Percentiles rank a stretch among this genome's conserved stretches.
Evolutionary conservation across 2,888 invertebrate genomes (phyloP).

Genomic region (Diplazon laetatorius): DNA sequence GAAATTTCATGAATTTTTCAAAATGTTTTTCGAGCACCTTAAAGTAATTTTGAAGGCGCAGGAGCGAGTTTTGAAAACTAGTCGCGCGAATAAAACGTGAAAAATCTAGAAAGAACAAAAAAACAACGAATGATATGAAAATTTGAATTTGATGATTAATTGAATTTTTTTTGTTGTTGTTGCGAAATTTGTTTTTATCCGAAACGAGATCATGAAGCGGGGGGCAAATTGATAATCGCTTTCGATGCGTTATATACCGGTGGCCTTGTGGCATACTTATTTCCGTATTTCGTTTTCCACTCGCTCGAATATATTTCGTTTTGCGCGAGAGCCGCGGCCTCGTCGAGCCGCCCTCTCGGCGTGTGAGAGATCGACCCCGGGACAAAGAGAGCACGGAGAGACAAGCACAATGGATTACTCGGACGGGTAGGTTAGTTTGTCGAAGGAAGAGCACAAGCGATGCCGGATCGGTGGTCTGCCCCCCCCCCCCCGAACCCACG

Average conservation of each 20-base stretch:
- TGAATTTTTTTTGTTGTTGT: conserved; percentile 1
- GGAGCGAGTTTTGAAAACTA: too few relatives aligned
- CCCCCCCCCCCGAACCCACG: conserved; percentile 76
- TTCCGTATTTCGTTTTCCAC: conserved; percentile 61
- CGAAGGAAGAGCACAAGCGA: conserved; percentile 72
- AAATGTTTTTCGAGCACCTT: too few relatives aligned
- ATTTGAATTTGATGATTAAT: too few relatives aligned
- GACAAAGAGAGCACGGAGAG: conserved; percentile 76
- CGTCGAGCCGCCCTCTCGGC: conserved; percentile 70
- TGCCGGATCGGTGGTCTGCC: conserved; percentile 68
- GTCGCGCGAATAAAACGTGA: background rate
- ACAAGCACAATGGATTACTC: conserved; percentile 80
- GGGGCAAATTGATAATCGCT: conserved; percentile 69
- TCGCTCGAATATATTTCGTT: conserved; percentile 64
- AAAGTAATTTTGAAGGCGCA: too few relatives aligned
- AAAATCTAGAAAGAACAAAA: too few relatives aligned
- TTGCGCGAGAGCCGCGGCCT: conserved; percentile 63
- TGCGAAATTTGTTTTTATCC: background rate
- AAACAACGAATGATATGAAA: background rate
- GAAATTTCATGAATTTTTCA: too few relatives aligned
- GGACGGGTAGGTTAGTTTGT: conserved; percentile 81
- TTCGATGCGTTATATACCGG: conserved; percentile 64
- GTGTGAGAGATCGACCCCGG: conserved; percentile 77
- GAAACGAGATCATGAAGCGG: background rate
- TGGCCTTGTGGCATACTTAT: conserved; percentile 79